phyloP scores from a whole-genome alignment of 2,113 vertebrate species.

The Chloebia gouldiae region DNA sequence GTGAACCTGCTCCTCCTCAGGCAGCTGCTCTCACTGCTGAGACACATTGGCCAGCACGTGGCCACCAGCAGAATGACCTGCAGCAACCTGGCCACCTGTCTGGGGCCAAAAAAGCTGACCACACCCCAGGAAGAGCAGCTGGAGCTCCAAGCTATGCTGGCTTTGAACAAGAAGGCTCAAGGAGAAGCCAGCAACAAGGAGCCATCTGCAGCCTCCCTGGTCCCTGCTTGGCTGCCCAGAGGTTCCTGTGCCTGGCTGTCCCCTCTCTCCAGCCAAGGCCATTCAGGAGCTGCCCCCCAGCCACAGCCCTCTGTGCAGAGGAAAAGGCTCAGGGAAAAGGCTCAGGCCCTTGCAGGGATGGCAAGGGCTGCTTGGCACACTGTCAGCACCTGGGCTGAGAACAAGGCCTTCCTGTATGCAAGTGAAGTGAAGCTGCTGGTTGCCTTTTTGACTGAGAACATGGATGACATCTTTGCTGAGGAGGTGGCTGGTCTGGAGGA shows the following conservation, averaged over 20 bases:
- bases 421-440: background rate
- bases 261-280: background rate
- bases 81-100: background rate
- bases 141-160: background rate
- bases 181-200: too few relatives aligned
- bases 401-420: too few relatives aligned
- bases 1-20: background rate
- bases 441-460: background rate
- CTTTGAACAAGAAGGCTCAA: too few relatives aligned
- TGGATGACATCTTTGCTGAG: background rate
- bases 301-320: background rate
- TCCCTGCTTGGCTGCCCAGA: background rate
- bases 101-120: background rate
- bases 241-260: background rate
- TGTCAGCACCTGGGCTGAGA: background rate
- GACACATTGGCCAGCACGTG: rapidly evolving
- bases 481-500: background rate
- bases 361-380: background rate
- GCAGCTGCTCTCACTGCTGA: background rate
- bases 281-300: background rate
- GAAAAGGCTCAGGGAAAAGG: background rate
- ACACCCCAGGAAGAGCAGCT: background rate
- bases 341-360: too few relatives aligned
- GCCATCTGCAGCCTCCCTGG: background rate
- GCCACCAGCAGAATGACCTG: background rate